A percentile compares a stretch with the other conserved stretches of the same genome.
phyloP scores from a whole-genome alignment of 2,113 vertebrate species.

The Nannobrachium achirus region DNA sequence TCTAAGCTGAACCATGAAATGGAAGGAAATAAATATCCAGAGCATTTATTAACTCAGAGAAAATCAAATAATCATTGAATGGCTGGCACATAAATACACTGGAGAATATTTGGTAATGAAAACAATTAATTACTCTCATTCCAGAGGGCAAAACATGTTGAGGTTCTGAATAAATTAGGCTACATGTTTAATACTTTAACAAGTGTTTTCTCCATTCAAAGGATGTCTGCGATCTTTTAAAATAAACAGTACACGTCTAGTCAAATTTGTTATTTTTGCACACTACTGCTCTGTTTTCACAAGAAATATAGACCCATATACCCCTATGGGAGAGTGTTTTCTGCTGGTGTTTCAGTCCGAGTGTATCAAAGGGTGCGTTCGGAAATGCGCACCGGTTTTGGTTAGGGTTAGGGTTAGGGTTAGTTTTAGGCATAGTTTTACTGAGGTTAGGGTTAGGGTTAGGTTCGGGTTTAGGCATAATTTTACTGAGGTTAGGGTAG shows the following conservation, averaged over 20 bases:
- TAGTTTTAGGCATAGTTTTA: too few relatives aligned
- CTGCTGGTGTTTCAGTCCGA: too few relatives aligned
- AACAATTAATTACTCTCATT: slow-evolving; percentile 71
- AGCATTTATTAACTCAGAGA: slow-evolving; percentile 44
- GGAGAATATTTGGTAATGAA: slow-evolving; percentile 69
- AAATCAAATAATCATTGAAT: slow-evolving; percentile 63
- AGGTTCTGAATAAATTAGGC: slow-evolving; percentile 50
- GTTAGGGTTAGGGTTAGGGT: too few relatives aligned
- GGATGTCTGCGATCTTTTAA: slow-evolving; percentile 41
- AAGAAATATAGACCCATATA: slow-evolving; percentile 1
- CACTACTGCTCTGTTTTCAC: not conserved
- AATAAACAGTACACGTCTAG: slow-evolving; percentile 32
- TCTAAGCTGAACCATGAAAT: slow-evolving; percentile 44
- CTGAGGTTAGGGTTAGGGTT: too few relatives aligned
- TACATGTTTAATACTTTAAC: slow-evolving; percentile 24
- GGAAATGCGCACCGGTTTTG: too few relatives aligned
- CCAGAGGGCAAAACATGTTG: slow-evolving; percentile 55
- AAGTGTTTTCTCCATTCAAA: slow-evolving; percentile 38
- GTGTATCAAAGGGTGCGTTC: too few relatives aligned
- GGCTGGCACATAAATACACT: slow-evolving; percentile 44
- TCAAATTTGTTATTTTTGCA: slow-evolving; percentile 49
- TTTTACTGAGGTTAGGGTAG: too few relatives aligned
- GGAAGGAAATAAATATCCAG: slow-evolving; percentile 40
- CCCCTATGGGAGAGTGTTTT: too few relatives aligned
- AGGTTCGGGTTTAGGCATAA: too few relatives aligned